Conservation (phyloP, 2,888 invertebrate genomes). For the Odontocolon sp. region DNA sequence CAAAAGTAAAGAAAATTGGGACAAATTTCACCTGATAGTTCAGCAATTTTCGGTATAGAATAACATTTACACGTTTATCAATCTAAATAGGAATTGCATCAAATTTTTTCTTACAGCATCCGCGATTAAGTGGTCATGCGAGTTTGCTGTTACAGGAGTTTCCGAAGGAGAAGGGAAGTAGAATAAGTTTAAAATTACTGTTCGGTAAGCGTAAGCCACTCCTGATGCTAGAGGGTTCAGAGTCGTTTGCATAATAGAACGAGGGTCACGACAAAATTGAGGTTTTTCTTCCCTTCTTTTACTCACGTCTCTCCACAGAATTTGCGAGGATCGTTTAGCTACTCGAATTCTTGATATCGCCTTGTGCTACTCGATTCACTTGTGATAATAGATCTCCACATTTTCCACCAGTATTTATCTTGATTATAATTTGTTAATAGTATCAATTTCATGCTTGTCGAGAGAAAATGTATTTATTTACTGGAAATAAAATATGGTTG, state of each 20-base stretch:
- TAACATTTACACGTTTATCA: not conserved
- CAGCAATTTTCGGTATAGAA: too few relatives aligned
- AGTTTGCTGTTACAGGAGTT: not conserved
- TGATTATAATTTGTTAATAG: too few relatives aligned
- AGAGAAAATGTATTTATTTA: too few relatives aligned
- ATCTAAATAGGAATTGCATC: not conserved
- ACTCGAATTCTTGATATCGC: not conserved
- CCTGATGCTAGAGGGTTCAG: not conserved
- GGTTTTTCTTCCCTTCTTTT: not conserved
- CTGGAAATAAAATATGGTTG: too few relatives aligned
- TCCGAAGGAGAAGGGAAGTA: not conserved
- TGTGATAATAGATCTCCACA: not conserved
- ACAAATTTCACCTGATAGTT: too few relatives aligned
- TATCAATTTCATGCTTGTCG: too few relatives aligned
- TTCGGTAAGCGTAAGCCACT: slow-evolving; percentile 19
- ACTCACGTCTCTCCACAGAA: not conserved
- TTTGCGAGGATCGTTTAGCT: not conserved
- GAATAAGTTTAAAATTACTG: slow-evolving; percentile 15
- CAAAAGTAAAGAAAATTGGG: too few relatives aligned
- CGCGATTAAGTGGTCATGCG: too few relatives aligned
- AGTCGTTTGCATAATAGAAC: slow-evolving; percentile 39
- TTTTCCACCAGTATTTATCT: too few relatives aligned
- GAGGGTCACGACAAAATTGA: not conserved
- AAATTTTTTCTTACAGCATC: too few relatives aligned
- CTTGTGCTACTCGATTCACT: not conserved